Conservation (phyloP, 64 coral and sea anemone species). For the Porites lutea region DNA sequence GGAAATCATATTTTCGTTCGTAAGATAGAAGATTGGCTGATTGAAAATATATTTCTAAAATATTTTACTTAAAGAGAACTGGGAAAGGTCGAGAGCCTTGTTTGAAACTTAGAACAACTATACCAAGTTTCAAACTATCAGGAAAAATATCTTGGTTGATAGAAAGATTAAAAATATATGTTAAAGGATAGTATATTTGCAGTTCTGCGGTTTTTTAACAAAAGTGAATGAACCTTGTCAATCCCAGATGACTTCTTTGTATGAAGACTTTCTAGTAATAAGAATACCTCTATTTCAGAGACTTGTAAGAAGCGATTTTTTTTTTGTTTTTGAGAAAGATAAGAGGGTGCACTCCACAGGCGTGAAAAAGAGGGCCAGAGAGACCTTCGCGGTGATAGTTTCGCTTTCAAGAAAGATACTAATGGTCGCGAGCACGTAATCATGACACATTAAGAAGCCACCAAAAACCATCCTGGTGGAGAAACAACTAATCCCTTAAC, state of each 20-base stretch:
- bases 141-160: slow-evolving; percentile 48
- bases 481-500: too few species aligned
- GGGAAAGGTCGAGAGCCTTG: slow-evolving; percentile 50
- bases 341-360: background rate
- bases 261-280: slow-evolving; percentile 41
- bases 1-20: too few species aligned
- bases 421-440: too few species aligned
- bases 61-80: too few species aligned
- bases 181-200: slow-evolving; percentile 47
- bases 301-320: slow-evolving; percentile 18
- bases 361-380: too few species aligned
- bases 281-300: slow-evolving; percentile 40
- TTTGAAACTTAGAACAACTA: slow-evolving; percentile 51
- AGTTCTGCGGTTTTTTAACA: slow-evolving; percentile 43
- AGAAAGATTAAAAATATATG: slow-evolving; percentile 60
- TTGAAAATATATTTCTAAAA: too few species aligned
- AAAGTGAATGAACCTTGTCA: slow-evolving; percentile 24
- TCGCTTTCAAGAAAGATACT: too few species aligned
- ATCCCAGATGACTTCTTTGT: slow-evolving; percentile 25
- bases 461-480: too few species aligned
- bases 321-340: slow-evolving; percentile 35
- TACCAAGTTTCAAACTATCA: slow-evolving; percentile 42
- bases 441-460: too few species aligned
- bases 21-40: too few species aligned
- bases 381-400: too few species aligned